Evolutionary conservation across 1,140 invertebrate genomes (phyloP), one percentile per base, ranked within the genome.

Genomic region (Bradysia coprophila): DNA sequence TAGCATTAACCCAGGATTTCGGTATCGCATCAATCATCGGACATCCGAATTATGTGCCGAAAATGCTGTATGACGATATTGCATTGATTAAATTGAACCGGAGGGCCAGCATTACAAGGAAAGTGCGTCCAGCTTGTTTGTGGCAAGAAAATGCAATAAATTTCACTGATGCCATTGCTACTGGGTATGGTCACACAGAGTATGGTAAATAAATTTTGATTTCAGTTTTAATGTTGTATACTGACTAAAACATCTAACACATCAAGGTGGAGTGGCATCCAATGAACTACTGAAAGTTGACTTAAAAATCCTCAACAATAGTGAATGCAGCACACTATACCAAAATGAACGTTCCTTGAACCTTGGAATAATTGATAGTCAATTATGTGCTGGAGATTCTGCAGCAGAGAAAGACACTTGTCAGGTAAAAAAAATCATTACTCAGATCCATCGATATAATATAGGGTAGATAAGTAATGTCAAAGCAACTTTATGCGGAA

Each of bases 351-450:
- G 42, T 56, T 63, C 52, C 57, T 63, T 62, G 23, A 57, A 44
- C 46, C 49, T 44, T 48, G 69, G 70, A 0, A 64, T 73, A 15
- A 31, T 63, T 11, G 46, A 56, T 1, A 65, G 62, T 43, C 68
- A 71, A 51, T 51, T 84, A 13, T 84, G 81, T 53, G 80, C 78
- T 13, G 80, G 80, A 15, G 65, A 55, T 4, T 40, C 43, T 13
- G 49, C 38, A 1, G 50, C 52, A 18, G 40, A 46, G 10, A 55
- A 52, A 21, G 65, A 67, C 42, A 66, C 65, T 3, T 68, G 65
- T 34, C 24, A 18, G 11, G 31, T 24, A 21, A n/a, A n/a, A n/a
- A n/a, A n/a, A n/a, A n/a, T n/a, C n/a, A n/a, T n/a, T n/a, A n/a
- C n/a, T n/a, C n/a, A n/a, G n/a, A n/a, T n/a, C n/a, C n/a, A n/a